Percentiles rank a stretch among this genome's conserved stretches.
phyloP scores from a whole-genome alignment of 2,888 invertebrate species.

The Lithosia quadra region DNA sequence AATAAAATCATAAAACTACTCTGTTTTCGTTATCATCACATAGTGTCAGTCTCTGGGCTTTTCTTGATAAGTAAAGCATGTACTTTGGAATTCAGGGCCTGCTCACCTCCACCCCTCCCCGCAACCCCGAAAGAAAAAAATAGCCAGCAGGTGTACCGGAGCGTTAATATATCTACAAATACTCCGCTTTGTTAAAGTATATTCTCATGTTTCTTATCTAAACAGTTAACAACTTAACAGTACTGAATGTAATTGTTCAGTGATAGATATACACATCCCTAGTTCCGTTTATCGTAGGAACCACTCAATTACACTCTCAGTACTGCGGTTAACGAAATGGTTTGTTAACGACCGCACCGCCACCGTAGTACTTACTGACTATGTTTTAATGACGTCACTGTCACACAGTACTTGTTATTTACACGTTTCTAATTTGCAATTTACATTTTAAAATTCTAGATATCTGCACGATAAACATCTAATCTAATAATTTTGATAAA shows the following conservation, averaged over 20 bases:
- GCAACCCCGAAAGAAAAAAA: background rate
- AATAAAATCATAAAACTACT: too few species aligned
- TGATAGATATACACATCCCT: background rate
- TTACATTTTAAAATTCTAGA: background rate
- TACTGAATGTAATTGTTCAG: background rate
- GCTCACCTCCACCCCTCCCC: too few species aligned
- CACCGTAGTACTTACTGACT: background rate
- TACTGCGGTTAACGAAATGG: constrained; percentile 7
- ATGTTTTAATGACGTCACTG: background rate
- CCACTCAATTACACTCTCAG: constrained; percentile 8
- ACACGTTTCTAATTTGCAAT: background rate
- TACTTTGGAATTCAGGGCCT: too few species aligned
- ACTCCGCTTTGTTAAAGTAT: background rate
- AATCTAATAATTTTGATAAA: background rate
- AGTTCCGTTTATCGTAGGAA: constrained; percentile 3
- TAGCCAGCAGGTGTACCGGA: background rate
- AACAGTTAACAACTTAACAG: background rate
- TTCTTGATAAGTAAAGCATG: too few species aligned
- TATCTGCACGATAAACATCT: background rate
- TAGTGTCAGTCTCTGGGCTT: too few species aligned
- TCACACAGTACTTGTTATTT: background rate
- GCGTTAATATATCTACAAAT: background rate
- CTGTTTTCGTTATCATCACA: too few species aligned
- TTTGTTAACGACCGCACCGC: constrained; percentile 5
- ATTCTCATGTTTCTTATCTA: background rate